Evolutionary conservation across 2,888 invertebrate species (phyloP).

Genomic region (Lasioglossum vierecki): DNA sequence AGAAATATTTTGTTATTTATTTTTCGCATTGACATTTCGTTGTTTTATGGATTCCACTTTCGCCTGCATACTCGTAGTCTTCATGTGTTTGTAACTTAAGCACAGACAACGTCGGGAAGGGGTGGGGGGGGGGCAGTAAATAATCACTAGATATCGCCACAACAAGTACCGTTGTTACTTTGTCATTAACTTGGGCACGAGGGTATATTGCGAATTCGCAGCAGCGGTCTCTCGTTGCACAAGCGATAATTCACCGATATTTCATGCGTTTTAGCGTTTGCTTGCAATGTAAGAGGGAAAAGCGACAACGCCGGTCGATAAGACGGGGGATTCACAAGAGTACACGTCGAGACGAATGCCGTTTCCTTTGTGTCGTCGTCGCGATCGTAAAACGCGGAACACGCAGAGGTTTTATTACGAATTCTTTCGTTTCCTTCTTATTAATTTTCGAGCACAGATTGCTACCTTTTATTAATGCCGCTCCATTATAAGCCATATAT

Average conservation of each 20-base stretch:
- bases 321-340: constrained; percentile 30
- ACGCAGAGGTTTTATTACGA: not conserved
- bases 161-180: not conserved
- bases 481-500: not conserved
- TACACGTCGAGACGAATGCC: constrained; percentile 20
- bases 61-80: not conserved
- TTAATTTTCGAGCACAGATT: constrained; percentile 12
- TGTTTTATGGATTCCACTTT: not conserved
- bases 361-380: constrained; percentile 25
- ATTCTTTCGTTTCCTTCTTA: constrained; percentile 4
- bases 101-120: not conserved
- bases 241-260: constrained; percentile 1
- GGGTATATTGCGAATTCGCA: not conserved
- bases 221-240: not conserved
- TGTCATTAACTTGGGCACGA: not conserved
- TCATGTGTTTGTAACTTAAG: not conserved
- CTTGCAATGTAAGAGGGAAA: not conserved
- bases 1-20: no score
- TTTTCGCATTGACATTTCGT: not conserved
- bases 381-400: not conserved
- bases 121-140: not conserved
- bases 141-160: not conserved
- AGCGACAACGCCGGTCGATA: constrained; percentile 8
- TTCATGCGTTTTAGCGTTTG: not conserved
- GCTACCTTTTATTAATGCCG: constrained; percentile 1